Percentiles rank a stretch among this genome's conserved stretches.
Evolutionary conservation across 2,888 invertebrate species (phyloP).

Genomic region (Tethea ocularis): DNA sequence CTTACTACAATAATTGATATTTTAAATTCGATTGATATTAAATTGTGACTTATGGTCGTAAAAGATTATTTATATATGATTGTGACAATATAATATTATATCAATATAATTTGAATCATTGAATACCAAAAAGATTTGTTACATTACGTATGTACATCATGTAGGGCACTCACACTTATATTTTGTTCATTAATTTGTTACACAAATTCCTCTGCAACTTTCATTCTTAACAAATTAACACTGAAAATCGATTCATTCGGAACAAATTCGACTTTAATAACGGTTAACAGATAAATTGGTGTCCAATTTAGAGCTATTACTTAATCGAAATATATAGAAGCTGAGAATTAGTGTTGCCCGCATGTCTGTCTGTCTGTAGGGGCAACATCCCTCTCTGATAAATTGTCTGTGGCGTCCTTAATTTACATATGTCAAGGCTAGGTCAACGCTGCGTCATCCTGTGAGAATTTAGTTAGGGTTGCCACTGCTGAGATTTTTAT

Average conservation of each 20-base stretch:
- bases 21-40: no score
- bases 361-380: constrained; percentile 56
- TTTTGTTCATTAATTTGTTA: not conserved
- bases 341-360: constrained; percentile 66
- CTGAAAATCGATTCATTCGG: constrained; percentile 21
- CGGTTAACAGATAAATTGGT: constrained; percentile 72
- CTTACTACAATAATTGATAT: no score
- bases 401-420: constrained; percentile 54
- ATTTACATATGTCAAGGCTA: constrained; percentile 55
- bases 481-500: not conserved
- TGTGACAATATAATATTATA: no score
- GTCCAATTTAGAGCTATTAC: constrained; percentile 72
- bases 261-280: constrained; percentile 27
- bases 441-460: constrained; percentile 5
- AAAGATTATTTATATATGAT: no score
- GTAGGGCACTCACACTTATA: no score
- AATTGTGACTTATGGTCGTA: no score
- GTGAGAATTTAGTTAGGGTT: not conserved
- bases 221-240: constrained; percentile 9
- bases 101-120: no score
- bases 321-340: constrained; percentile 58
- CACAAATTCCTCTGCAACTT: constrained; percentile 8
- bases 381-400: constrained; percentile 65
- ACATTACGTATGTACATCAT: no score
- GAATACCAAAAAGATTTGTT: no score